Evolutionary conservation across 1,140 invertebrate genomes (phyloP).

Genomic region (Drosophila baimaii): DNA sequence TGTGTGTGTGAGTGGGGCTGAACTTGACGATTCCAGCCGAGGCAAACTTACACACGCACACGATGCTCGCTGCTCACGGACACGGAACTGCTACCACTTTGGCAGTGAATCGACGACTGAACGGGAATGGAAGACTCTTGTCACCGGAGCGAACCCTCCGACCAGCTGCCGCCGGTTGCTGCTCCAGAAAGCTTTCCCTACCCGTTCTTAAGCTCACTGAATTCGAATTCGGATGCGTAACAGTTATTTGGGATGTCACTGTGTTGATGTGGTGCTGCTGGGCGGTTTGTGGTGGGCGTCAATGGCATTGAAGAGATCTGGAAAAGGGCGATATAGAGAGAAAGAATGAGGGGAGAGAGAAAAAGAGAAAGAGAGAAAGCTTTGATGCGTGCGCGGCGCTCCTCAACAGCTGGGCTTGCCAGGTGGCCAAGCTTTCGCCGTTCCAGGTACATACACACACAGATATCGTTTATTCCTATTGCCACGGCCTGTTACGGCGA

Average conservation of each 20-base stretch:
- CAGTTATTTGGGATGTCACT: constrained; percentile 6
- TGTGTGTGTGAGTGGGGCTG: constrained; percentile 16
- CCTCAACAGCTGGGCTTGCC: constrained; percentile 56
- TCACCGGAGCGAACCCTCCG: constrained; percentile 11
- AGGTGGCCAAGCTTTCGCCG: constrained; percentile 14
- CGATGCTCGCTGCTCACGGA: constrained; percentile 9
- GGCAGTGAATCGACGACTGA: constrained; percentile 70
- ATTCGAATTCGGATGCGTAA: constrained; percentile 5
- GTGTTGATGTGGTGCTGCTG: constrained; percentile 8
- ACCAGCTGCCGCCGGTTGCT: constrained; percentile 45
- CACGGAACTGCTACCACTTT: constrained; percentile 62
- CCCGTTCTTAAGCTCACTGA: constrained; percentile 9
- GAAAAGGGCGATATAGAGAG: constrained; percentile 14
- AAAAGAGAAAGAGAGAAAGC: constrained; percentile 48
- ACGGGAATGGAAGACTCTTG: constrained; percentile 15
- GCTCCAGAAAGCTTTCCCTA: constrained; percentile 67
- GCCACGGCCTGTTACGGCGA: neutral
- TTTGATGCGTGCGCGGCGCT: constrained; percentile 37
- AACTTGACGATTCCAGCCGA: constrained; percentile 43
- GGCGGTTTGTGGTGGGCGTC: constrained; percentile 1
- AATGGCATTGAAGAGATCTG: constrained; percentile 27
- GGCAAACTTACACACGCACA: constrained; percentile 22
- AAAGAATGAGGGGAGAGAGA: constrained; percentile 9
- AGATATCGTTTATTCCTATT: too few species aligned
- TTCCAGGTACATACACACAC: neutral